A percentile compares a stretch with the other conserved stretches of the same genome.
Evolutionary conservation across 2,888 invertebrate genomes (phyloP).

Genomic region (Horisme vitalbata): DNA sequence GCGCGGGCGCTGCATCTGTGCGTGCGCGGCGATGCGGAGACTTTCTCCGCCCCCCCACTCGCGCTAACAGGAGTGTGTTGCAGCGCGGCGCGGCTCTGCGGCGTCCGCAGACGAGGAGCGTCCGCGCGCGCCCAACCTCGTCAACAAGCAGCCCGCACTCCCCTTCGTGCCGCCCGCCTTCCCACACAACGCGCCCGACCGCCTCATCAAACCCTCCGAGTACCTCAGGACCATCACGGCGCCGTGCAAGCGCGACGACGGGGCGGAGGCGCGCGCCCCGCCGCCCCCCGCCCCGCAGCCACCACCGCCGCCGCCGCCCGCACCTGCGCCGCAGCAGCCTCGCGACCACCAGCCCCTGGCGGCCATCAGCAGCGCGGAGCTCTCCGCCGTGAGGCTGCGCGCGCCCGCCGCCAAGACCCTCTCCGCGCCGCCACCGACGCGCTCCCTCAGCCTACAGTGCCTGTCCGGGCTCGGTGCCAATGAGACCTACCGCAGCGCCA

Average conservation of each 20-base stretch:
- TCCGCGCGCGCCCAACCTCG: constrained; percentile 85
- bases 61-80: constrained; percentile 56
- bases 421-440: constrained; percentile 87
- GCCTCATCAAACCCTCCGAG: constrained; percentile 95
- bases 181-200: constrained; percentile 90
- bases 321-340: constrained; percentile 65
- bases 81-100: constrained; percentile 74
- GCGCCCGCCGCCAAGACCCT: constrained; percentile 91
- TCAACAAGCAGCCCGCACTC: constrained; percentile 92
- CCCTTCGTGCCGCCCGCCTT: constrained; percentile 97
- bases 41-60: constrained; percentile 71
- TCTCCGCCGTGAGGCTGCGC: constrained; percentile 91
- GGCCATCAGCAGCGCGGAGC: constrained; percentile 93
- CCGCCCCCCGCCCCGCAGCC: constrained; percentile 60
- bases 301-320: constrained; percentile 53
- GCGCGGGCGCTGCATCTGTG: constrained; percentile 37
- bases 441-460: constrained; percentile 90
- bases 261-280: constrained; percentile 83
- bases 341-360: constrained; percentile 88
- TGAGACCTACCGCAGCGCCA: constrained; percentile 88
- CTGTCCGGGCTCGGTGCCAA: constrained; percentile 79
- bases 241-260: constrained; percentile 80
- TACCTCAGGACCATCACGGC: constrained; percentile 92
- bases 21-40: constrained; percentile 64
- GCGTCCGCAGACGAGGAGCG: constrained; percentile 78